Evolutionary conservation across 35 echinoderm and acorn worm genomes (phyloP).

Genomic region (Strongylocentrotus purpuratus): DNA sequence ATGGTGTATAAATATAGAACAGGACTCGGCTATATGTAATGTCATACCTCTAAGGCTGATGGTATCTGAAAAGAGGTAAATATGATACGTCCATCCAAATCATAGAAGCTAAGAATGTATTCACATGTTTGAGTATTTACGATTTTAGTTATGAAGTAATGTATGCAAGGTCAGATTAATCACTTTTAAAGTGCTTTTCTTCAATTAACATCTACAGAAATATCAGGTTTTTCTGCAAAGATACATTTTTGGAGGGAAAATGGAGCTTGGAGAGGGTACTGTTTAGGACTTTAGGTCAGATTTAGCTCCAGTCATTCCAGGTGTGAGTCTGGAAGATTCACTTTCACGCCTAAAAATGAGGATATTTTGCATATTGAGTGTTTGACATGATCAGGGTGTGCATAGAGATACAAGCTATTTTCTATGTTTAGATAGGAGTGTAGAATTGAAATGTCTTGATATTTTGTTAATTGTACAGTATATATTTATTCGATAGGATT

Average conservation of each 20-base stretch:
- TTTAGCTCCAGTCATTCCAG: neutral
- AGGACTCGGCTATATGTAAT: neutral
- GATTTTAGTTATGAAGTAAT: neutral
- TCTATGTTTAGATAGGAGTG: constrained; percentile 6
- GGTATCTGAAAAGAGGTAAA: neutral
- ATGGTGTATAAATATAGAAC: neutral
- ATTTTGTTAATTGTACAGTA: neutral
- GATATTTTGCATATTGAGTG: neutral
- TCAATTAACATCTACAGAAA: too few relatives aligned
- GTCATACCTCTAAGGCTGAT: neutral
- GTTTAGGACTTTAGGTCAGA: too few relatives aligned
- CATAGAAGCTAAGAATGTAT: neutral
- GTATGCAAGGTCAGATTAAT: neutral
- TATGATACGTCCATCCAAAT: neutral
- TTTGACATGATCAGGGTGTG: neutral
- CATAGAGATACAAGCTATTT: neutral
- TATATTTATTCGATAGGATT: constrained; percentile 41
- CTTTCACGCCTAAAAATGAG: neutral
- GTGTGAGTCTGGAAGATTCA: neutral
- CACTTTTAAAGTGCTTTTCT: too few relatives aligned
- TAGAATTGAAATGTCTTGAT: neutral
- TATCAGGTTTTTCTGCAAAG: too few relatives aligned
- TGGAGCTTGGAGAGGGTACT: too few relatives aligned
- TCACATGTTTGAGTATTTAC: neutral
- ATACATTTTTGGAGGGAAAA: too few relatives aligned